Base-by-base conservation (phyloP, 2,797 vertebrate species). In the Sebastes jordani region DNA sequence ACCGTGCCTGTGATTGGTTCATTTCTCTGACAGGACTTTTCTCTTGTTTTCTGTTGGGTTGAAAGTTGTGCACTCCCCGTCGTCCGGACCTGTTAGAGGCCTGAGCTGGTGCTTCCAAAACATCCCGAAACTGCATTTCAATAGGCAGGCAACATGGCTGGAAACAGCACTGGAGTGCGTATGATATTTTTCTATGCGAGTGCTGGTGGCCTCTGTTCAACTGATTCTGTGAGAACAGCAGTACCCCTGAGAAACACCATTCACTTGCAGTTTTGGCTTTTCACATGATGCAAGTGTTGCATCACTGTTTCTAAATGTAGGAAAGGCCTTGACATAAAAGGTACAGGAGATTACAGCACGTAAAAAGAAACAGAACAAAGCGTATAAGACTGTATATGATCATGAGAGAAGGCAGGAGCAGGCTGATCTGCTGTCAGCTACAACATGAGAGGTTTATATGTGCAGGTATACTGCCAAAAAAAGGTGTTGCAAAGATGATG, bases 391-490 rank as follows among this genome's bases (percentile, higher is more conserved):
- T 55, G 54, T 22, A 25, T 52, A 3, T 74, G 65, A 54, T 62
- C 23, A 38, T 75, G 74, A 69, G 61, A 78, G 74, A 61, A 55
- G 73, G 60, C 6, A 55, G 62, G 0, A 29, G 55, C 10, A n/a
- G 64, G 42, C 52, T 52, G 72, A 83, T 55, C 32, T 27, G 67
- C 61, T 71, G 77, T 71, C 86, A 82, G 74, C 72, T 66, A 25
- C 36, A 59, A 29, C 46, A 78, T 25, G 32, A 22, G 11, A 64
- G 62, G n/a, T 68, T 76, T 56, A 34, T 36, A 46, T 46, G 54
- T 74, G 67, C 73, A 56, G 59, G 7, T 23, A 46, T 8, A 3
- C 38, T 81, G 34, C 10, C 30, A 67, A 36, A 69, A 69, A 71
- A 59, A 68, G 13, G 46, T 29, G 61, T 16, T 11, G 27, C 55